Base-by-base conservation (phyloP, 2,113 vertebrate species). In the Pungitius pungitius region DNA sequence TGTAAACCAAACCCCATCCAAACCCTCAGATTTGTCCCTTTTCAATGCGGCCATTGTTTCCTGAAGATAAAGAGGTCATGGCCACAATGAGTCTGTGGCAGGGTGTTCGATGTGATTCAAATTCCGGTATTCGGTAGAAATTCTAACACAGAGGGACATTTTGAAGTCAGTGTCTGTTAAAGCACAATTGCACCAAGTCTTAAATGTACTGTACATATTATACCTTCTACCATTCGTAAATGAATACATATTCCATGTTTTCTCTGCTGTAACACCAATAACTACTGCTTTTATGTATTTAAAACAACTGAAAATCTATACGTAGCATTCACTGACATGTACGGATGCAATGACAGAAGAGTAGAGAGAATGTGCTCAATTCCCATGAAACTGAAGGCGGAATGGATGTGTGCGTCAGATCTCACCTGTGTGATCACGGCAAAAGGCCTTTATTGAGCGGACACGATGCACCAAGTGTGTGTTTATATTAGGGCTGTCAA, bases 281-380 rank as follows among this genome's bases (percentile, higher is more conserved):
- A 81, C 85, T 81, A 73, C 68, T 75, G 78, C 20, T 56, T 79
- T 74, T 54, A 80, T 79, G 75, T 81, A 81, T 82, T 71, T 49
- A 26, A n/a, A 65, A 45, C 37, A 43, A 64, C 55, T 65, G 20
- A 56, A 40, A 73, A 24, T 8, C 7, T 67, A 42, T 14, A 66
- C 47, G 54, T 43, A 45, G 37, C 12, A 14, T 60, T 51, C 30
- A 58, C 35, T 64, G 43, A 37, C 35, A 54, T 11, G n/a, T 57
- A 18, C 5, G 30, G 5, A 30, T n/a, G 33, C 45, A 40, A 22
- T 1, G 9, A 63, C 3, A 43, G 33, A 17, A 61, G 37, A 55
- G 39, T 24, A 60, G 15, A 49, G 20, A 24, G 18, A 35, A 10
- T 33, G 8, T 1, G 42, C 20, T 14, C 6, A 42, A 14, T 47